Base-by-base conservation (phyloP, 2,888 invertebrate species). In the Nasonia oneida region DNA sequence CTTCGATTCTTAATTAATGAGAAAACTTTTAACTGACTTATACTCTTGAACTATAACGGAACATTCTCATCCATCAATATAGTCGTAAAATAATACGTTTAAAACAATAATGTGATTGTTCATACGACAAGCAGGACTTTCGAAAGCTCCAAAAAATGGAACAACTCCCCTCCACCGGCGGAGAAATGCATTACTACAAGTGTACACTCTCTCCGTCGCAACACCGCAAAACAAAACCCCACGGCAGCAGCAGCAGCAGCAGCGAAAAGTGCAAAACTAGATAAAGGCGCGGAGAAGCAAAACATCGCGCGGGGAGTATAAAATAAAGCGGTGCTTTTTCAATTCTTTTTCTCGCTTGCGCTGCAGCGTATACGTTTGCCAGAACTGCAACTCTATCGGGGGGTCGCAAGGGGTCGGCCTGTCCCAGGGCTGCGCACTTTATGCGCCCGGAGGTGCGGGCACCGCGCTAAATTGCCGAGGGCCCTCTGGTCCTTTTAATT, bases 1-100 rank as follows among this genome's bases (percentile, higher is more conserved):
- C 88, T 88, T 88, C 87, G 87, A 88, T 86, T 88, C 88, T 89
- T 90, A 89, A 90, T 90, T 89, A 89, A 88, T 81, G 84, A 88
- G 89, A 87, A 88, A 88, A 87, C 88, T 88, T 76, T 29, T 23
- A 50, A 18, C 50, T 82, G n/a, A 42, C 50, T 14, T 64, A 64
- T n/a, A 57, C 15, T 57, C 3, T 57, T 4, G 5, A 4, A 5
- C n/a, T 3, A 57, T 3, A 29, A 29, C 15, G 57, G 3, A 57
- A 57, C n/a, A 57, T 10, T 12, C 47, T 47, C 12, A 47, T 47
- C 12, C 12, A 47, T 47, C 47, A 2, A 47, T 29, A 47, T 8
- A 47, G 47, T 12, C 47, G 12, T 47, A 47, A 47, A 47, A 47
- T 29, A 47, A 47, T 42, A 42, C 10, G 10, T 10, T 8, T 12